phyloP scores from a whole-genome alignment of 2,888 invertebrate species.

The Netelia fuscicornis region DNA sequence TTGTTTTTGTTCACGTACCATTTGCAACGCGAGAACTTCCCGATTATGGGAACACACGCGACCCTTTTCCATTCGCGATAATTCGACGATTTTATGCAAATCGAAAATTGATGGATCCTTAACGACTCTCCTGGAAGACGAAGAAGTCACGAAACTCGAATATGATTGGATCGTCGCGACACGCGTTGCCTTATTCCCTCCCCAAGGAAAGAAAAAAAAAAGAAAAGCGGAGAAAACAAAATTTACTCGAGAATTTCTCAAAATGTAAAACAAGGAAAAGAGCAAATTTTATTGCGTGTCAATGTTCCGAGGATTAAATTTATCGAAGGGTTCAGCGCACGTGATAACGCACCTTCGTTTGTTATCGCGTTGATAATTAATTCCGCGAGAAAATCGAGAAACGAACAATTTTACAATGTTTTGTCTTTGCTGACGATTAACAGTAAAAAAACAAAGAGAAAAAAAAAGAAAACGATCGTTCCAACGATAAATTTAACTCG shows the following conservation, averaged over 20 bases:
- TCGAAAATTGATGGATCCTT: slow-evolving; percentile 71
- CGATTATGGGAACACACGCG: slow-evolving; percentile 58
- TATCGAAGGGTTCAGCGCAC: not conserved
- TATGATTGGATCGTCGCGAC: slow-evolving; percentile 43
- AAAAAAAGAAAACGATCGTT: too few species aligned
- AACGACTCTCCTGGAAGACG: not conserved
- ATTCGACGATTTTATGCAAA: slow-evolving; percentile 71
- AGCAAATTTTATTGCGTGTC: not conserved
- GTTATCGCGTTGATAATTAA: too few species aligned
- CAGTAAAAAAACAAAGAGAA: too few species aligned
- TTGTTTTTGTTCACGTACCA: slow-evolving; percentile 20
- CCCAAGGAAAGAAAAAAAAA: not conserved
- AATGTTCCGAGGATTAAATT: not conserved
- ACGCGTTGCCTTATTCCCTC: not conserved
- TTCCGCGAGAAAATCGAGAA: too few species aligned
- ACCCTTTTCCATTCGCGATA: slow-evolving; percentile 47
- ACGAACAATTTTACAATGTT: too few species aligned
- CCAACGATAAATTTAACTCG: too few species aligned
- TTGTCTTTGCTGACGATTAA: too few species aligned
- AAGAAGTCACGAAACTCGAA: slow-evolving; percentile 29
- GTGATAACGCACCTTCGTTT: too few species aligned
- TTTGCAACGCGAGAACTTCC: slow-evolving; percentile 38
- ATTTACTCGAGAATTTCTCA: not conserved
- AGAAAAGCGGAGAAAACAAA: not conserved
- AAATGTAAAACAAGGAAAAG: not conserved